A percentile compares a stretch with the other conserved stretches of the same genome.
These are phyloP conservation scores for Pristionchus exspectatus DNA, from an alignment of 2,888 invertebrate species.

Conservation along the genomic window DNA sequence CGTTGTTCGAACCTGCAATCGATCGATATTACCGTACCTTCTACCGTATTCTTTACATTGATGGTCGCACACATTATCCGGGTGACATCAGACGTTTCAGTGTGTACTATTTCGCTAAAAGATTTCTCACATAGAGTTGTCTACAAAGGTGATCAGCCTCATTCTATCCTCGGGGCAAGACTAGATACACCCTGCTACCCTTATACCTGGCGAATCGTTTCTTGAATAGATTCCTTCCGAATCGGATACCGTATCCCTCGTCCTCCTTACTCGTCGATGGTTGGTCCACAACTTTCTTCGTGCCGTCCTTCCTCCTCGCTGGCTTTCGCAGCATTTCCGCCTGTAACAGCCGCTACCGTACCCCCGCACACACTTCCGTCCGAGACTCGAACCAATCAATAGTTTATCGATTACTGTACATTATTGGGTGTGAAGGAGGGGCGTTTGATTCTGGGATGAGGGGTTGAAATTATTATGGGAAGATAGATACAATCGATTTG, in stretches of 20 bases:
- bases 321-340: slow-evolving; percentile 66
- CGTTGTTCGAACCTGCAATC: slow-evolving; percentile 60
- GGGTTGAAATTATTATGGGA: not conserved
- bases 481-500: slow-evolving; percentile 23
- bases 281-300: slow-evolving; percentile 31
- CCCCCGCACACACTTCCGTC: not conserved
- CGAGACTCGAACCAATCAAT: slow-evolving; percentile 10
- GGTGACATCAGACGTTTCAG: no score
- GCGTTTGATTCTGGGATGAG: not conserved
- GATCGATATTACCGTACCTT: not conserved
- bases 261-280: slow-evolving; percentile 2
- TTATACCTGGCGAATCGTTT: slow-evolving; percentile 49
- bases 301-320: slow-evolving; percentile 56
- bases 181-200: no score
- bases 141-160: no score
- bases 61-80: no score
- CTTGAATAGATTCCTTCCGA: slow-evolving; percentile 42
- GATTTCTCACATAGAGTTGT: no score
- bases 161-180: no score
- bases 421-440: not conserved
- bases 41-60: no score
- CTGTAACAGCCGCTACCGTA: slow-evolving; percentile 57
- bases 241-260: slow-evolving; percentile 47
- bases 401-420: slow-evolving; percentile 43
- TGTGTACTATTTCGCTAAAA: no score